Evolutionary conservation across 2,113 vertebrate species (phyloP), one percentile per base, ranked within the genome.

Genomic region (Otis tarda): DNA sequence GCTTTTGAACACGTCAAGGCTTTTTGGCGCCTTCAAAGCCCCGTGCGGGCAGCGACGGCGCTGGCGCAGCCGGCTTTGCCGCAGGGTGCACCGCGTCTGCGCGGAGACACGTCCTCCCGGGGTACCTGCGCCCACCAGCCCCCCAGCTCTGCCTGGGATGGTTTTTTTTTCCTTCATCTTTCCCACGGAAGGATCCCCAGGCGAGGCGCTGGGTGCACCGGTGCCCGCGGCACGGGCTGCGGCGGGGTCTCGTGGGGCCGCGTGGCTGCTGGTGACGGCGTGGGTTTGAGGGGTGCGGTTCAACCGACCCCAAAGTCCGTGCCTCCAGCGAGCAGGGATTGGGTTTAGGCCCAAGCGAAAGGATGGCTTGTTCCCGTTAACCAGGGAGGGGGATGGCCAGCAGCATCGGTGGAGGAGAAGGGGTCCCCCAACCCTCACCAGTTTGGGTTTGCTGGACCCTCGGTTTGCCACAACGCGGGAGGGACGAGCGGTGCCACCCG

Each of bases 41-140:
- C n/a, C 8, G 1, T 4, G 64, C 14, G 4, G 0, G 3, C 53
- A 19, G 35, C 14, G 4, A 1, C 3, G 3, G 14, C 1, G 2
- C n/a, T 4, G 25, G 59, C n/a, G 14, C 37, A 7, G 23, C 27
- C 10, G 4, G 12, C 39, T 30, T 24, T 1, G 1, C 55, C 33
- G 2, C 0, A 43, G 71, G 37, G 41, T 10, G n/a, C 24, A 31
- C 22, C 23, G 1, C 4, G 0, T 21, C n/a, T 4, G 6, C n/a
- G 6, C 1, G 2, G 33, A 49, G 39, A 37, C 5, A 1, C 13
- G 1, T 8, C 7, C 39, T 49, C 47, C 9, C 0, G 47, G 49
- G 57, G 70, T 20, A 25, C 55, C 68, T 12, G 24, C 23, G 14
- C 81, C 67, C 64, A 8, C 6, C 41, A 8, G 5, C 20, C 35